Evolutionary conservation across 1,140 invertebrate species (phyloP).

Genomic region (Bathynomus jamesi): DNA sequence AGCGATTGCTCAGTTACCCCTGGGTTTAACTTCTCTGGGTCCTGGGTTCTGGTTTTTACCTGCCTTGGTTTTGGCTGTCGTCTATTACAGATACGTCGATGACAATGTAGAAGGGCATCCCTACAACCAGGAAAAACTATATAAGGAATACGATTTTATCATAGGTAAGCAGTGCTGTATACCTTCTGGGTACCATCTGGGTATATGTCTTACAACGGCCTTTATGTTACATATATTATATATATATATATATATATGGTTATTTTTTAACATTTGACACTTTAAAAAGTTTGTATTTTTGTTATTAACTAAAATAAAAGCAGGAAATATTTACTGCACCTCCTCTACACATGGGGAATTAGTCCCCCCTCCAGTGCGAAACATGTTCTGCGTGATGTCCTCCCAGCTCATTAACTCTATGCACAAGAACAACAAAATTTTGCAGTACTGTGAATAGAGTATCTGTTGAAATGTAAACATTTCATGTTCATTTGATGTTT

Average conservation of each 20-base stretch:
- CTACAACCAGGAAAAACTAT: conserved; percentile 3
- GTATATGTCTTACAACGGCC: too few relatives aligned
- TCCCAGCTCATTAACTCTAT: too few relatives aligned
- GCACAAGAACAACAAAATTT: too few relatives aligned
- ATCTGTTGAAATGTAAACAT: too few relatives aligned
- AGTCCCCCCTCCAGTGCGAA: too few relatives aligned
- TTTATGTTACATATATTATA: not conserved
- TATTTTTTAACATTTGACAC: not conserved
- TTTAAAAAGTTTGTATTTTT: not conserved
- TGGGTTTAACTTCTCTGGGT: not conserved
- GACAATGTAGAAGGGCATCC: conserved; percentile 7
- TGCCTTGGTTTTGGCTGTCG: conserved; percentile 2
- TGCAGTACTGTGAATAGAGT: too few relatives aligned
- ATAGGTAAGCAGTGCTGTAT: conserved; percentile 17
- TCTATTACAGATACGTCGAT: conserved; percentile 3
- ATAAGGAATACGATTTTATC: conserved; percentile 17
- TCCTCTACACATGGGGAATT: too few relatives aligned
- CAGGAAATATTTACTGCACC: not conserved
- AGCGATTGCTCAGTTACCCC: not conserved
- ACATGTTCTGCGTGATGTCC: too few relatives aligned
- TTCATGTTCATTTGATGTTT: too few relatives aligned
- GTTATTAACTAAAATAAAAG: not conserved
- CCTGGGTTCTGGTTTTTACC: conserved; percentile 10
- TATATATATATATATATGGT: not conserved
- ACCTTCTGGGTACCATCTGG: too few relatives aligned